Conservation (phyloP, 2,888 invertebrate genomes). For the Marasmarcha lunaedactyla region DNA sequence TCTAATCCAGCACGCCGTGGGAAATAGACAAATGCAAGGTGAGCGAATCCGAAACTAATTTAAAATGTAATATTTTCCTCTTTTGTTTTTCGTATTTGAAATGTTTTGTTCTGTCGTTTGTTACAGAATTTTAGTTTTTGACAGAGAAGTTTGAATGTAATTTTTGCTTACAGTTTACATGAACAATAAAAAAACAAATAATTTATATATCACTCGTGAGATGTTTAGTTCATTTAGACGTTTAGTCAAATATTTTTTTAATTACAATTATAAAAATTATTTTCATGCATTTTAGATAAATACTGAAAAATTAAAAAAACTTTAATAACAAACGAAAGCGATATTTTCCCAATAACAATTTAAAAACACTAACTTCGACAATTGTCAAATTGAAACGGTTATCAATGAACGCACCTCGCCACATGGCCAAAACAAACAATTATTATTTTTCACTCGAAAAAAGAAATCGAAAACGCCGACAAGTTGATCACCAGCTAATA, state of each 20-base stretch:
- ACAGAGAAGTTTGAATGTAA: no score
- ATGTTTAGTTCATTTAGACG: no score
- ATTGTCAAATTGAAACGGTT: conserved; percentile 8
- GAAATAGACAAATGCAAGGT: conserved; percentile 64
- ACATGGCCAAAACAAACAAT: conserved; percentile 58
- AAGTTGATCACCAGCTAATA: conserved; percentile 59
- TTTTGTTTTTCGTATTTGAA: conserved; percentile 36
- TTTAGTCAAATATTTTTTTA: no score
- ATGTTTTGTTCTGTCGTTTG: conserved; percentile 10
- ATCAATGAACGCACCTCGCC: conserved; percentile 31
- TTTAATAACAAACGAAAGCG: no score
- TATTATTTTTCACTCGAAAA: conserved; percentile 21
- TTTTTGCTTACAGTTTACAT: no score
- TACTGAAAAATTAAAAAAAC: no score
- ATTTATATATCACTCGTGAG: no score
- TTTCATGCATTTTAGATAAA: no score
- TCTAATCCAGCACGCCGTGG: conserved; percentile 63
- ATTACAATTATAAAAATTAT: no score
- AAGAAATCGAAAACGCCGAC: conserved; percentile 41
- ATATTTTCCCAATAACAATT: no score
- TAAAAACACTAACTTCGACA: no score
- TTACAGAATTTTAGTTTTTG: background rate
- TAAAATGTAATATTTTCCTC: conserved; percentile 64
- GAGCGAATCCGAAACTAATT: conserved; percentile 66
- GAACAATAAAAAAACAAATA: no score